Evolutionary conservation across 2,113 vertebrate genomes (phyloP).

Genomic region (Butastur rufipennis): DNA sequence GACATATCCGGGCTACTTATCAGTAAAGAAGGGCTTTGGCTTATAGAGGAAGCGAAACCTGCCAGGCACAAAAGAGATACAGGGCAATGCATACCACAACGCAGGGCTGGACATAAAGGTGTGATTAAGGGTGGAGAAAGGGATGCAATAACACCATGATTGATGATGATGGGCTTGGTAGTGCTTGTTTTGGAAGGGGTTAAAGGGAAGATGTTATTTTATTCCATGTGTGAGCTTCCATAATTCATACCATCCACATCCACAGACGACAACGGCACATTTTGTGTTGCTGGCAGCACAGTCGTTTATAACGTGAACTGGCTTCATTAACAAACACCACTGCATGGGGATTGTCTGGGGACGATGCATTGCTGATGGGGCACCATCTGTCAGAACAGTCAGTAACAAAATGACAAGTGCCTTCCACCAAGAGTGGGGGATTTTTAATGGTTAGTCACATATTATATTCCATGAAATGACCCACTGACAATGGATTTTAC

Average conservation of each 20-base stretch:
- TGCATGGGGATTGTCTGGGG: constrained; percentile 19
- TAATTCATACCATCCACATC: constrained; percentile 34
- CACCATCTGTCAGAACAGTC: constrained; percentile 40
- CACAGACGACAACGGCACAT: background rate
- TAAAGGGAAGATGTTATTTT: constrained; percentile 23
- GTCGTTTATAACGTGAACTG: background rate
- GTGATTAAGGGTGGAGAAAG: background rate
- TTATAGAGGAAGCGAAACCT: background rate
- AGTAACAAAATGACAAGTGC: background rate
- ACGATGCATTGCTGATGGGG: background rate
- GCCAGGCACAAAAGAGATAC: background rate
- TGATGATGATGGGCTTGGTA: background rate
- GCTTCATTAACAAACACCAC: constrained; percentile 23
- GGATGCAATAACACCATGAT: background rate
- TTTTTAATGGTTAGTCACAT: background rate
- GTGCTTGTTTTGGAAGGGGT: constrained; percentile 12
- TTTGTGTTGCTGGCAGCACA: constrained; percentile 9
- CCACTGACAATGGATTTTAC: background rate
- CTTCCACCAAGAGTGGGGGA: background rate
- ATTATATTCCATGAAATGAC: background rate
- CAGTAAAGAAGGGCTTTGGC: background rate
- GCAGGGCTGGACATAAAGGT: background rate
- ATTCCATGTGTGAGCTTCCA: constrained; percentile 6
- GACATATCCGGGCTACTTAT: background rate
- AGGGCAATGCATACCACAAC: background rate